A percentile compares a stretch with the other conserved stretches of the same genome.
phyloP scores from a whole-genome alignment of 2,113 vertebrate species.

The Heterochromis multidens region DNA sequence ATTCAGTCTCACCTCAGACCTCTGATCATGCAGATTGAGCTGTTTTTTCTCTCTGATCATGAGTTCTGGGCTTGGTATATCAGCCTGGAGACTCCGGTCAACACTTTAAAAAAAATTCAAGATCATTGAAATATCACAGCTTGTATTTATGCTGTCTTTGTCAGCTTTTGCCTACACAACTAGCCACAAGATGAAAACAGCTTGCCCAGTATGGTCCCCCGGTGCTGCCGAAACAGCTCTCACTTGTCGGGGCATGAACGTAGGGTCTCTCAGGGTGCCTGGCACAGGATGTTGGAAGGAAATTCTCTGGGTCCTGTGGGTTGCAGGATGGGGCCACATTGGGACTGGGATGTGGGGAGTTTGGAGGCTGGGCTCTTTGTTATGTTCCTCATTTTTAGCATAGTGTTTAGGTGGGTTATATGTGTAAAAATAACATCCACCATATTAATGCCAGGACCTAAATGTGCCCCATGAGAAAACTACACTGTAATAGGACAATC shows the following conservation, averaged over 20 bases:
- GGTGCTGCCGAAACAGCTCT: background rate
- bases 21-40: conserved; percentile 45
- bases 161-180: rapidly evolving
- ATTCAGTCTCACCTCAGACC: background rate
- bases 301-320: background rate
- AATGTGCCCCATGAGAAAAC: background rate
- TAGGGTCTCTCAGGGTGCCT: background rate
- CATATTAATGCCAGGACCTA: background rate
- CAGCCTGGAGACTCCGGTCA: conserved; percentile 60
- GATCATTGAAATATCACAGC: background rate
- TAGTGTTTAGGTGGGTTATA: background rate
- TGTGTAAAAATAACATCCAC: background rate
- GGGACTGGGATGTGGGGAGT: background rate
- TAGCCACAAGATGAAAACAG: no score
- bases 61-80: rapidly evolving
- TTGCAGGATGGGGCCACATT: background rate
- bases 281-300: background rate
- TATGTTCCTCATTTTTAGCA: background rate
- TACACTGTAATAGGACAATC: background rate
- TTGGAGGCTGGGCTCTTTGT: background rate
- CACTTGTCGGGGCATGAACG: background rate
- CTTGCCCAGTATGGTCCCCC: no score
- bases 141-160: background rate
- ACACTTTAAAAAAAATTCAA: background rate
- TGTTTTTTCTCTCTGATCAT: background rate